Evolutionary conservation across 92 coral and sea anemone species (phyloP).

Genomic region (Epizoanthus illoricatus): DNA sequence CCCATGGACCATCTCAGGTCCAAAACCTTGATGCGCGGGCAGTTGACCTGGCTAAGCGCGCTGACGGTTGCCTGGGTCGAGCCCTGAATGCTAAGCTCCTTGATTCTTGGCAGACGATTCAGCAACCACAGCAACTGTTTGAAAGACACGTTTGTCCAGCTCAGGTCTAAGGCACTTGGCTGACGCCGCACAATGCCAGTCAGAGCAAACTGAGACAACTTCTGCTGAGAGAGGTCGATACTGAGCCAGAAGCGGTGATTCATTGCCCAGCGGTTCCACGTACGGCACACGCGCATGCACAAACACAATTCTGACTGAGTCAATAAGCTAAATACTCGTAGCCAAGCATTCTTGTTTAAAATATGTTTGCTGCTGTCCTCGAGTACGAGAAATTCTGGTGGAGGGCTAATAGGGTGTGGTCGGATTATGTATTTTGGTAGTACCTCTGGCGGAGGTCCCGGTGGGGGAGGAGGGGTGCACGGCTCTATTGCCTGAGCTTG

Average conservation of each 20-base stretch:
- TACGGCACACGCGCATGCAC: constrained; percentile 98
- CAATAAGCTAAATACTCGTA: constrained; percentile 71
- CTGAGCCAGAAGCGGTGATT: constrained; percentile 85
- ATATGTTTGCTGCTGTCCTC: constrained; percentile 69
- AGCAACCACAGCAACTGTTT: constrained; percentile 93
- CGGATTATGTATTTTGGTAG: constrained; percentile 82
- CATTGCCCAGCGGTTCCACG: constrained; percentile 99
- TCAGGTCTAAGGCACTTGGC: constrained; percentile 81
- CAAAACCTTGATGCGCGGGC: constrained; percentile 89
- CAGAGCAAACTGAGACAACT: constrained; percentile 68
- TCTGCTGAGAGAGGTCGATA: constrained; percentile 74
- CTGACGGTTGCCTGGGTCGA: constrained; percentile 90
- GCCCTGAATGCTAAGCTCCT: constrained; percentile 80
- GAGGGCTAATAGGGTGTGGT: constrained; percentile 86
- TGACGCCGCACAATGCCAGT: constrained; percentile 95
- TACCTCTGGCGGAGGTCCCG: constrained; percentile 91
- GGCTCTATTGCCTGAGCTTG: constrained; percentile 50
- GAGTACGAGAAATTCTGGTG: constrained; percentile 68
- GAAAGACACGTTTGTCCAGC: constrained; percentile 93
- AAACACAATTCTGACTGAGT: constrained; percentile 72
- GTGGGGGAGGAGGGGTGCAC: constrained; percentile 61
- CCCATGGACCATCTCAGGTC: constrained; percentile 97
- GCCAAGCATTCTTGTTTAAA: constrained; percentile 75
- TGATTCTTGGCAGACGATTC: constrained; percentile 83
- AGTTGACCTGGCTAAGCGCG: constrained; percentile 79